Percentiles rank a stretch among this genome's conserved stretches.
These are phyloP conservation scores for Danionella cerebrum DNA, from an alignment of 2,113 vertebrate species.

Conservation along the genomic window DNA sequence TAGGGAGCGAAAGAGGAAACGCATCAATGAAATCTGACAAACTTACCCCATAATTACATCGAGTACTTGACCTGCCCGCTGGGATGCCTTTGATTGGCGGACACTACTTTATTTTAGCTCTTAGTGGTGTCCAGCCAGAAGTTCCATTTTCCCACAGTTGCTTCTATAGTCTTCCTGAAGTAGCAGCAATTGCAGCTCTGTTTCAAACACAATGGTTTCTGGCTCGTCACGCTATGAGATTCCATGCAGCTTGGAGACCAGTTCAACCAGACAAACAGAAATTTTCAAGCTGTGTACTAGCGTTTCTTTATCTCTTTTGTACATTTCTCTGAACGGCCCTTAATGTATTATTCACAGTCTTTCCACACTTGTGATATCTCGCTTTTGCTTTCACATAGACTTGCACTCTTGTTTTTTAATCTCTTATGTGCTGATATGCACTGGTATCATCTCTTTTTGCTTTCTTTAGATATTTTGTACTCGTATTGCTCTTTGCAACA, in stretches of 20 bases:
- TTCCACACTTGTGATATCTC: neutral
- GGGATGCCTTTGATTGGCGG: constrained; percentile 15
- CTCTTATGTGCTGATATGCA: constrained; percentile 7
- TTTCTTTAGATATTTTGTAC: constrained; percentile 43
- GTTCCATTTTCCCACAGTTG: neutral
- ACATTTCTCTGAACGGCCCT: neutral
- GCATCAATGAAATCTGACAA: constrained; percentile 42
- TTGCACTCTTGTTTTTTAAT: neutral
- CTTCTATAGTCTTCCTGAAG: neutral
- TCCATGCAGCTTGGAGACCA: neutral
- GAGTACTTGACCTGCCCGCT: constrained; percentile 31
- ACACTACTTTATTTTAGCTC: neutral
- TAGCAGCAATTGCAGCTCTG: neutral
- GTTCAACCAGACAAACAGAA: neutral
- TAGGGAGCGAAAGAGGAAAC: constrained; percentile 22
- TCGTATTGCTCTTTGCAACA: constrained; percentile 22
- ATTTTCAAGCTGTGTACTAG: neutral
- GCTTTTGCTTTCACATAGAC: neutral
- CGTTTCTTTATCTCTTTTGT: neutral
- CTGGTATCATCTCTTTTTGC: constrained; percentile 17
- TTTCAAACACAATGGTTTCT: neutral
- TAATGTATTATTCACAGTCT: neutral
- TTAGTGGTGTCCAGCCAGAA: neutral
- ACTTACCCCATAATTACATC: constrained; percentile 34
- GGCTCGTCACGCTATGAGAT: neutral